Conservation (phyloP, 2,113 vertebrate species). For the Thryonomys swinderianus region DNA sequence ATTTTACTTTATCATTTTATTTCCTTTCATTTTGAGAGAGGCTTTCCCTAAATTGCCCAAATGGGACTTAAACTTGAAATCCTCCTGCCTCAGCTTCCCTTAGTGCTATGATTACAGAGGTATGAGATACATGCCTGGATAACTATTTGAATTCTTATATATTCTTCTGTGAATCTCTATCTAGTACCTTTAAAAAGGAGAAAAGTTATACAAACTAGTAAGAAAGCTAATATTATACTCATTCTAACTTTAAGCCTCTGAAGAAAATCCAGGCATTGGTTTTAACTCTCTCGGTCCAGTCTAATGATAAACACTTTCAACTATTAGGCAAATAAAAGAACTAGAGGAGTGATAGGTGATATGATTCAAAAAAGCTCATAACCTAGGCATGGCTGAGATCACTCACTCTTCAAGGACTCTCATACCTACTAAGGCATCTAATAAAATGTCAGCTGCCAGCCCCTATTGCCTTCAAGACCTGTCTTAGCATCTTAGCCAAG, state of each 20-base stretch:
- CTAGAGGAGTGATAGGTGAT: not conserved
- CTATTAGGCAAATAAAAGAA: not conserved
- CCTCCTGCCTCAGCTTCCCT: not conserved
- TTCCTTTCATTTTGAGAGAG: not conserved
- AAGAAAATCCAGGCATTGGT: not conserved
- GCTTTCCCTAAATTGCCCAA: not conserved
- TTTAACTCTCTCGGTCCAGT: not conserved
- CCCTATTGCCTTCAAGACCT: not conserved
- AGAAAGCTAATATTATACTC: not conserved
- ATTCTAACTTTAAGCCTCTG: not conserved
- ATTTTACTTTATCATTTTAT: not conserved
- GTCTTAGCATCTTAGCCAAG: not conserved
- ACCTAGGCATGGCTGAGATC: not conserved
- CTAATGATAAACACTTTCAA: not conserved
- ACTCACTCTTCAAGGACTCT: not conserved
- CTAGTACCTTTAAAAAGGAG: not conserved
- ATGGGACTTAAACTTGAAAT: not conserved
- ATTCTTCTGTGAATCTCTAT: not conserved
- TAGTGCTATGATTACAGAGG: not conserved
- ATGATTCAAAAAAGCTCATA: not conserved
- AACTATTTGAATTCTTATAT: constrained; percentile 13
- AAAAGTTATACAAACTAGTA: not conserved
- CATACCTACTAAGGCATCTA: not conserved
- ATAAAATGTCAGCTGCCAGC: not conserved
- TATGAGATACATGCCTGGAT: not conserved